Percentiles rank a stretch among this genome's conserved stretches.
These are phyloP conservation scores for Australoheros scitulus DNA, from an alignment of 2,113 vertebrate genomes.

Conservation along the genomic window DNA sequence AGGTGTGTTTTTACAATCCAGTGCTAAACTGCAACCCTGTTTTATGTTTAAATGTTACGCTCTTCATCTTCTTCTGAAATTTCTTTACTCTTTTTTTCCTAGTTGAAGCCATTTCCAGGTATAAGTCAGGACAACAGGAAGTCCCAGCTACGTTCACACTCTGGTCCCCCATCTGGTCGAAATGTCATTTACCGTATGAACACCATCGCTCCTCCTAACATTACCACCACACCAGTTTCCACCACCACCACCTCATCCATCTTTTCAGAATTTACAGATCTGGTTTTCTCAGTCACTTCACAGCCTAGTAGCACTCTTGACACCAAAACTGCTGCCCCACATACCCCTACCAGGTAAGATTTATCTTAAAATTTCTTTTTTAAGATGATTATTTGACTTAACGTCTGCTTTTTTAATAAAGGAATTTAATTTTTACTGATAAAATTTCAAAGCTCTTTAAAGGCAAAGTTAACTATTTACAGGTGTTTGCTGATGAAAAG, in stretches of 20 bases:
- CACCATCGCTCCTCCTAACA: conserved; percentile 61
- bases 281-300: conserved; percentile 45
- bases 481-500: not conserved
- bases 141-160: conserved; percentile 82
- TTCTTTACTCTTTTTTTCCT: not conserved
- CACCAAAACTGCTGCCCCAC: conserved; percentile 6
- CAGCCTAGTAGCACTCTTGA: conserved; percentile 23
- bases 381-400: not conserved
- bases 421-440: not conserved
- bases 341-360: conserved; percentile 49
- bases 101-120: conserved; percentile 87
- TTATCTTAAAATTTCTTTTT: not conserved
- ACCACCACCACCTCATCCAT: conserved; percentile 12
- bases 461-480: not conserved
- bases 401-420: not conserved
- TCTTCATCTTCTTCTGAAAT: not conserved
- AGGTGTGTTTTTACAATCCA: conserved; percentile 77
- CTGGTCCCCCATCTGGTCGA: conserved; percentile 51
- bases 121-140: conserved; percentile 78
- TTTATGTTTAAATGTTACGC: not conserved
- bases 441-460: not conserved
- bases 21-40: not conserved
- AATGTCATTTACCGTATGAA: conserved; percentile 76
- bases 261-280: conserved; percentile 47
- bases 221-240: conserved; percentile 17